Percentiles rank a stretch among this genome's conserved stretches.
Evolutionary conservation across 2,113 vertebrate species (phyloP).

Genomic region (Heterochromis multidens): DNA sequence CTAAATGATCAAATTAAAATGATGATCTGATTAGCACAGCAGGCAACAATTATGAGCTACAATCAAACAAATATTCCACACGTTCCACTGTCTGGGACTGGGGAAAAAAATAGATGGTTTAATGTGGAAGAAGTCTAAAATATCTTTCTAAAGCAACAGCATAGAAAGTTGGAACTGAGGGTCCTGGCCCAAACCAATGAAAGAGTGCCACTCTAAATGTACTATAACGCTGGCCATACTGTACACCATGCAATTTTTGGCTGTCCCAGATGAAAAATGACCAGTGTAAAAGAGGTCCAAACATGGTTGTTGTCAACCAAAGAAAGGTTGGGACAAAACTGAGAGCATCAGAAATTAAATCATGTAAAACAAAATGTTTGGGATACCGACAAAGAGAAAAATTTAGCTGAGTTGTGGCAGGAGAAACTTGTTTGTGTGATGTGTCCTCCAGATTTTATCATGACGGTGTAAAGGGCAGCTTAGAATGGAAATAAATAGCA

Average conservation of each 20-base stretch:
- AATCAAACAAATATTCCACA: background rate
- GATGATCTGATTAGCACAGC: background rate
- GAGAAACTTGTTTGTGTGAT: background rate
- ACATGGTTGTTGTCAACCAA: too few relatives aligned
- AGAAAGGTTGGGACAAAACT: too few relatives aligned
- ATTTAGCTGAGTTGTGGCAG: background rate
- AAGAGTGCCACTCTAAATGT: background rate
- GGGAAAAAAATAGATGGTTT: background rate
- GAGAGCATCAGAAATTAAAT: too few relatives aligned
- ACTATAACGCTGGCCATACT: background rate
- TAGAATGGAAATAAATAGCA: background rate
- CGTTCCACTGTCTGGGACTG: background rate
- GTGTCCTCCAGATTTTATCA: background rate
- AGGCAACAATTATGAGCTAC: background rate
- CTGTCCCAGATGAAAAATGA: background rate
- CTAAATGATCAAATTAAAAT: background rate
- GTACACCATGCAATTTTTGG: rapidly evolving
- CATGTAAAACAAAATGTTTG: background rate
- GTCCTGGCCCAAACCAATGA: background rate
- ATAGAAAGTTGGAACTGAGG: background rate
- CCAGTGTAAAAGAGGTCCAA: background rate
- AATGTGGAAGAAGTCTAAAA: background rate
- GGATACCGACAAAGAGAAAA: background rate
- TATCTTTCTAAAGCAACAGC: background rate
- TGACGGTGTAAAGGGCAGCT: background rate